Base-by-base conservation (phyloP, 2,113 vertebrate genomes). In the Stegastes partitus region DNA sequence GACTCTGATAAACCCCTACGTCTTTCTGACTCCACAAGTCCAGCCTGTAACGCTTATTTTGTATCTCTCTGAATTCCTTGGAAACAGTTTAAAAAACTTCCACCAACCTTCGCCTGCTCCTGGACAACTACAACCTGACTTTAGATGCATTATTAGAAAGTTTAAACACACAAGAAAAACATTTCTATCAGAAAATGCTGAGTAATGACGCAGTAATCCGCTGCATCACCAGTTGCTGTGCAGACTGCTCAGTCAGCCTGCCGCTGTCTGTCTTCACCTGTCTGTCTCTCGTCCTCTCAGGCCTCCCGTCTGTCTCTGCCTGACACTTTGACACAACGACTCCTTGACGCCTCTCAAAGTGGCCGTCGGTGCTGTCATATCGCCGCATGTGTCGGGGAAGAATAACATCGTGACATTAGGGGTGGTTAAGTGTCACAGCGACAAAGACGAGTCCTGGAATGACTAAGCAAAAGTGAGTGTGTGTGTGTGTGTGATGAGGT, bases 311-410 rank as follows among this genome's bases (percentile, higher is more conserved):
- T 53, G 31, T 31, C 37, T 53, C 8, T 61, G 47, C 37, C 28
- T 68, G 54, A 71, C 51, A 68, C 72, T 71, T 19, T 42, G 39
- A 45, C 26, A 75, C 54, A 34, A 75, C 54, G 45, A 11, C 42
- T 15, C 56, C 49, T 74, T 34, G 69, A 47, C 7, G 55, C 37
- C 51, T 64, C 73, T 64, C 45, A 61, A 61, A 81, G 49, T 18
- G 62, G 50, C 54, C 59, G 11, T 67, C 12, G 0, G 66, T 44
- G 67, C 65, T 74, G 66, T 78, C 73, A 78, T 64, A 55, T 68
- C 50, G 1, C 37, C 11, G 16, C 51, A 26, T 61, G 55, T 47
- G 23, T 21, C 6, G 1, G 11, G 26, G 22, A 49, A 18, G 67
- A 44, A 54, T 21, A 56, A 25, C 55, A 58, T 21, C 1, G 42